phyloP scores from a whole-genome alignment of 1,140 invertebrate genomes.

The Drosophila ananassae region DNA sequence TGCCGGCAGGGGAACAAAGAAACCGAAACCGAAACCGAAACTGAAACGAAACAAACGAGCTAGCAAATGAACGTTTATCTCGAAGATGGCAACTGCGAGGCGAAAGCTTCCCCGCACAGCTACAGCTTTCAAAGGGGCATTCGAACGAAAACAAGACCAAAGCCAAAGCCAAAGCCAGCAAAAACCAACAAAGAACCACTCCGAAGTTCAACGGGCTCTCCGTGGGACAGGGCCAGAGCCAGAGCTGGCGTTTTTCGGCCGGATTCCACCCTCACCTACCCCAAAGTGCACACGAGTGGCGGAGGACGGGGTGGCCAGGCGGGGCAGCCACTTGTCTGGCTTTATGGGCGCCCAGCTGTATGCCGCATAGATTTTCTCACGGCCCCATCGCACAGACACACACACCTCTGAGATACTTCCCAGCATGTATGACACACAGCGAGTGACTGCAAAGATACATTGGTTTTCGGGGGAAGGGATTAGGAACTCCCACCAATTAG shows the following conservation, averaged over 20 bases:
- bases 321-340: constrained; percentile 42
- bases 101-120: constrained; percentile 53
- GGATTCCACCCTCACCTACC: constrained; percentile 15
- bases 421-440: neutral
- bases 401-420: neutral
- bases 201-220: constrained; percentile 70
- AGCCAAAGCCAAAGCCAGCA: constrained; percentile 33
- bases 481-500: neutral
- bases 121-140: constrained; percentile 53
- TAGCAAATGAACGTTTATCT: no score
- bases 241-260: neutral
- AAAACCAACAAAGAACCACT: constrained; percentile 38
- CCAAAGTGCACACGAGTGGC: constrained; percentile 18
- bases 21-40: constrained; percentile 29
- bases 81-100: neutral
- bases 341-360: constrained; percentile 77
- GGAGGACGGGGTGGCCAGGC: neutral
- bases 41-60: no score
- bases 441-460: neutral
- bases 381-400: constrained; percentile 41
- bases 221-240: neutral
- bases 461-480: no score
- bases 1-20: constrained; percentile 55
- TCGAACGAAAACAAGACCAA: constrained; percentile 8
- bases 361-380: constrained; percentile 80